phyloP scores from a whole-genome alignment of 2,888 invertebrate genomes.

The Mimachlamys varia region DNA sequence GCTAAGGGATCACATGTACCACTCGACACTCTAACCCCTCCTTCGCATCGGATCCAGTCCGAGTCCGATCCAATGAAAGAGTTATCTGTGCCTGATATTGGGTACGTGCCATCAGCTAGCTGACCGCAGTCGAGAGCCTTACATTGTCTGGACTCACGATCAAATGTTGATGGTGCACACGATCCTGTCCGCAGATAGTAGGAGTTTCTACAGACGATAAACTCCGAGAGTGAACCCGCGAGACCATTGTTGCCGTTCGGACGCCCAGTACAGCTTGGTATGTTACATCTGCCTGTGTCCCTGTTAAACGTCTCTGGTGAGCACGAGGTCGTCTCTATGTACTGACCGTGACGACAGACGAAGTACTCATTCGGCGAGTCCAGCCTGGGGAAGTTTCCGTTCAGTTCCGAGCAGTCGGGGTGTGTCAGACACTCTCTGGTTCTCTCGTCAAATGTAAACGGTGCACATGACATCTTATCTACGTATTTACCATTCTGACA shows the following conservation, averaged over 20 bases:
- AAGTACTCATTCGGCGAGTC: constrained; percentile 36
- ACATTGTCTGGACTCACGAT: neutral
- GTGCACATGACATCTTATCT: constrained; percentile 38
- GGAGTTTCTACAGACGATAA: neutral
- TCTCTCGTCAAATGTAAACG: constrained; percentile 38
- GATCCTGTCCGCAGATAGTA: neutral
- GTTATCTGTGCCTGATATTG: constrained; percentile 49
- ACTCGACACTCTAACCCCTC: constrained; percentile 2
- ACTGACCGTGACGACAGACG: constrained; percentile 39
- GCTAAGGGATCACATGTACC: constrained; percentile 37
- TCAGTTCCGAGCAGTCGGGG: constrained; percentile 36
- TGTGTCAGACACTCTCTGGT: neutral
- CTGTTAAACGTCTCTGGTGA: constrained; percentile 47
- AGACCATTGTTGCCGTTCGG: constrained; percentile 46
- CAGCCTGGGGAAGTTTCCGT: constrained; percentile 42
- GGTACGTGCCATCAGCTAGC: constrained; percentile 52
- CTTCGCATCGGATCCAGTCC: constrained; percentile 41
- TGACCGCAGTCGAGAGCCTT: constrained; percentile 39
- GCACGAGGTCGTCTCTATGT: constrained; percentile 37
- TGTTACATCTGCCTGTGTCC: constrained; percentile 38
- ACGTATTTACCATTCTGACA: constrained; percentile 42
- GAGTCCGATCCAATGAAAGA: constrained; percentile 38
- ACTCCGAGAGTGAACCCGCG: neutral
- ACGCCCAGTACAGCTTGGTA: constrained; percentile 39
- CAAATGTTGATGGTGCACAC: neutral